Evolutionary conservation across 2,113 vertebrate species (phyloP).

Genomic region (Porphyrio hochstetteri): DNA sequence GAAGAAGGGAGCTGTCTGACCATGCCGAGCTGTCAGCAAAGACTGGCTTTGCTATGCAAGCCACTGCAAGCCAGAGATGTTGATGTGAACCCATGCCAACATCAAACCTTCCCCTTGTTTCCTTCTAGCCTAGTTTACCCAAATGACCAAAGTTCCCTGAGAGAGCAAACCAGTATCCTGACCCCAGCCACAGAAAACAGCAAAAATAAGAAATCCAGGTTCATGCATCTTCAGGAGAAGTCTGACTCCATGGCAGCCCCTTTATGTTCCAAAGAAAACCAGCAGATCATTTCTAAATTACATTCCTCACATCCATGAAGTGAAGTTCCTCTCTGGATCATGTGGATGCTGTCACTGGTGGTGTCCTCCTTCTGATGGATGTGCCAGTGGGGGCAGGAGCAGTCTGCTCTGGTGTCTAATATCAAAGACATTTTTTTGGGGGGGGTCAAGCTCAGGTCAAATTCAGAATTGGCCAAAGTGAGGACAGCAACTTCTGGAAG

Average conservation of each 20-base stretch:
- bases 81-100: neutral
- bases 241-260: neutral
- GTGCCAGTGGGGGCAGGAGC: neutral
- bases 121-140: neutral
- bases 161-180: neutral
- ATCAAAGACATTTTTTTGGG: neutral
- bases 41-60: neutral
- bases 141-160: neutral
- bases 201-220: neutral
- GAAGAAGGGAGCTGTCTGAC: neutral
- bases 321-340: neutral
- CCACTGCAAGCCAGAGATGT: neutral
- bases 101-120: neutral
- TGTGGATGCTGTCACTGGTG: neutral
- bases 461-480: neutral
- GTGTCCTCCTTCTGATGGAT: neutral
- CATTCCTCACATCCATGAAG: neutral
- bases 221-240: neutral
- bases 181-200: neutral
- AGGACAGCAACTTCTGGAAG: neutral
- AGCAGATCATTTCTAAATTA: neutral
- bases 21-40: neutral
- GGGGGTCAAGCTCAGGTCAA: neutral
- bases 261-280: neutral
- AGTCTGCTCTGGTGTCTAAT: neutral